Evolutionary conservation across 2,797 vertebrate species (phyloP).

Genomic region (Sebastes itinus): DNA sequence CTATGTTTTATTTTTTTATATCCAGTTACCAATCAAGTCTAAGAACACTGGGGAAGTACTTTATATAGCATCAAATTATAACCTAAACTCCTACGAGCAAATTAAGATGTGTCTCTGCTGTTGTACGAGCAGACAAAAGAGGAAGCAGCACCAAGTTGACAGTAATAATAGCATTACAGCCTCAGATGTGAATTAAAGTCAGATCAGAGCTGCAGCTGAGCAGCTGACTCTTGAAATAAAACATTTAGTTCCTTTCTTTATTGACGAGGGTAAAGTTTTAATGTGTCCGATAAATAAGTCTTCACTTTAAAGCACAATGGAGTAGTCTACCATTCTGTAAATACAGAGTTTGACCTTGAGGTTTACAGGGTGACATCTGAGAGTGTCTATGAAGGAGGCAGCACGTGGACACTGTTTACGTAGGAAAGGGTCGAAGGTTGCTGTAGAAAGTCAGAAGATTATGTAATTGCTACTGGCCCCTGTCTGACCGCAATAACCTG

Average conservation of each 20-base stretch:
- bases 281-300: neutral
- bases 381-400: constrained; percentile 1
- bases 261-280: neutral
- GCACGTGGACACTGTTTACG: constrained; percentile 18
- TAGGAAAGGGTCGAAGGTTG: constrained; percentile 3
- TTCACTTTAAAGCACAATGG: neutral
- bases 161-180: constrained; percentile 40
- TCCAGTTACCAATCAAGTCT: neutral
- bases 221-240: constrained; percentile 15
- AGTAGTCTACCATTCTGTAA: neutral
- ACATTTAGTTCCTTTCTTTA: neutral
- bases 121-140: constrained; percentile 26
- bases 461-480: constrained; percentile 4
- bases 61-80: constrained; percentile 33
- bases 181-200: constrained; percentile 22
- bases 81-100: constrained; percentile 25
- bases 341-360: constrained; percentile 25
- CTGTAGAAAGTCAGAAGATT: constrained; percentile 7
- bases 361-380: constrained; percentile 35
- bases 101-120: constrained; percentile 14
- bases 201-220: constrained; percentile 13
- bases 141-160: constrained; percentile 17
- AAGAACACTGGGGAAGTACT: constrained; percentile 2
- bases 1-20: neutral
- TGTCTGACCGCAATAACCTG: neutral